Percentiles rank a stretch among this genome's conserved stretches.
These are phyloP conservation scores for Anthophora plumipes DNA, from an alignment of 2,888 invertebrate species.

Conservation along the genomic window DNA sequence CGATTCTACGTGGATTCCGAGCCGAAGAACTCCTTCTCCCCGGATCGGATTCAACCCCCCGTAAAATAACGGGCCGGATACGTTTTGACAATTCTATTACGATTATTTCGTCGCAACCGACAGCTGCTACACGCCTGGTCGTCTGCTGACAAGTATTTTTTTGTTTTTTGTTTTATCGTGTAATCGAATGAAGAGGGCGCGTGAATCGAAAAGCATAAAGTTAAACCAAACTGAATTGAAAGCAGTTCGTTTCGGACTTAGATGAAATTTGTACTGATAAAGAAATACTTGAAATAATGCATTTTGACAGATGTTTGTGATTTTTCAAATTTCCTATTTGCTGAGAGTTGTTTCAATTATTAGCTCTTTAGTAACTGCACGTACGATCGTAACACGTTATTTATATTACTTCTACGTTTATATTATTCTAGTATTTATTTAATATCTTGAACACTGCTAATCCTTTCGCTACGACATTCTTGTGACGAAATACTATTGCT, in stretches of 20 bases:
- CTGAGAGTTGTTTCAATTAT: no score
- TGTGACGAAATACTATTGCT: no score
- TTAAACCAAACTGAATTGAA: conserved; percentile 7
- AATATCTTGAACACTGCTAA: no score
- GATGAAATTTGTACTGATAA: not conserved
- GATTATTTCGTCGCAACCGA: conserved; percentile 81
- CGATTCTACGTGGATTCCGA: conserved; percentile 82
- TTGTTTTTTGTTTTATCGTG: conserved; percentile 54
- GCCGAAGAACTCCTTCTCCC: conserved; percentile 75
- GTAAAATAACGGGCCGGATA: conserved; percentile 83
- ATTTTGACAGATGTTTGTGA: no score
- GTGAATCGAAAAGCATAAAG: conserved; percentile 2
- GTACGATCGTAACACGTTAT: no score
- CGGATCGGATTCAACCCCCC: conserved; percentile 77
- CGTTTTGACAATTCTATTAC: conserved; percentile 85
- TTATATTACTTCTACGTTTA: no score
- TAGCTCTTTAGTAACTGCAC: no score
- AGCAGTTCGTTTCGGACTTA: conserved; percentile 12
- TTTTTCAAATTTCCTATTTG: no score
- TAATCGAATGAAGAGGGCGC: conserved; percentile 36
- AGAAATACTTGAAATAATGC: no score
- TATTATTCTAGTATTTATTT: no score
- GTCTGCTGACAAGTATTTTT: conserved; percentile 34
- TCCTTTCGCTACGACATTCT: no score
- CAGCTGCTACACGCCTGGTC: conserved; percentile 76